A percentile compares a stretch with the other conserved stretches of the same genome.
phyloP scores from a whole-genome alignment of 2,888 invertebrate genomes.

The Melinopterus prodromus region DNA sequence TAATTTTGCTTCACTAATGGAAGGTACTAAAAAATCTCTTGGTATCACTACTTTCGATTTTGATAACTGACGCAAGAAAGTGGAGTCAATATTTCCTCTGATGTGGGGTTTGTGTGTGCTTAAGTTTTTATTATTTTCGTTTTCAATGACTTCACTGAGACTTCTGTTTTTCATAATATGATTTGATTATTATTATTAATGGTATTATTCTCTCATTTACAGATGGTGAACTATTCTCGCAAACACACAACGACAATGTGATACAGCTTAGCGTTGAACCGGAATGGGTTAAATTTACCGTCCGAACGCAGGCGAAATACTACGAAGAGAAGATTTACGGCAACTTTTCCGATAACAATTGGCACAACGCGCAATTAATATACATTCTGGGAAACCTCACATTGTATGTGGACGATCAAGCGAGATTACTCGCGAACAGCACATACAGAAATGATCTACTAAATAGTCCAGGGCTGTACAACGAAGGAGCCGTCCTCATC shows the following conservation, averaged over 20 bases:
- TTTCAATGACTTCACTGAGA: too few species aligned
- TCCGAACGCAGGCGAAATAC: constrained; percentile 59
- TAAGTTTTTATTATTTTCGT: too few species aligned
- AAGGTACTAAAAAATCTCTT: not conserved
- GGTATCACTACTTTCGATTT: not conserved
- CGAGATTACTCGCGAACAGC: constrained; percentile 77
- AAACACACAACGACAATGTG: constrained; percentile 67
- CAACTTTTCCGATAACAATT: constrained; percentile 79
- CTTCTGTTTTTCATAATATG: too few species aligned
- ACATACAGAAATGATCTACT: constrained; percentile 80
- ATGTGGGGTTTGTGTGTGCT: too few species aligned
- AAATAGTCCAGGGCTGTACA: constrained; percentile 74
- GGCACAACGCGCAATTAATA: constrained; percentile 78
- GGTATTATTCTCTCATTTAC: constrained; percentile 38
- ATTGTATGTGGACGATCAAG: constrained; percentile 61
- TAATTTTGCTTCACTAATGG: too few species aligned
- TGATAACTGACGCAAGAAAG: too few species aligned
- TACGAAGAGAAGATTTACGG: constrained; percentile 72
- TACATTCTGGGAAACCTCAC: constrained; percentile 69
- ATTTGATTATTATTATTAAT: not conserved
- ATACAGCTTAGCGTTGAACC: constrained; percentile 55
- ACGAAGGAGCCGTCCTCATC: constrained; percentile 76
- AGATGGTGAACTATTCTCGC: constrained; percentile 77
- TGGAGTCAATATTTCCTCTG: too few species aligned
- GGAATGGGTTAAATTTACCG: constrained; percentile 63